Evolutionary conservation across 2,113 vertebrate genomes (phyloP), one percentile per base, ranked within the genome.

Genomic region (Ammodytes marinus): DNA sequence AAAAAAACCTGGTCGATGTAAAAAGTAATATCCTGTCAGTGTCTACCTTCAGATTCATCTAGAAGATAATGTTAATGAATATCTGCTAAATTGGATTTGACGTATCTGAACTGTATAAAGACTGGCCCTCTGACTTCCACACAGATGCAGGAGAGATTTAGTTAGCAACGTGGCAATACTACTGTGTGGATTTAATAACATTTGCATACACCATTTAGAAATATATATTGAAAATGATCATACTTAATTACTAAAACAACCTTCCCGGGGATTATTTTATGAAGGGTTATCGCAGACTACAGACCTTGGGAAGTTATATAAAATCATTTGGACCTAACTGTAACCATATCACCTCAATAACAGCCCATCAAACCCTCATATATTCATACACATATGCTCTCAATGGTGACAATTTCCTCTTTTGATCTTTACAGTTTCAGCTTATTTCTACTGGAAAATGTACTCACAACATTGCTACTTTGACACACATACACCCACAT

Each of bases 1-100:
- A 27, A 80, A 80, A 72, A 59, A 71, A 53, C 5, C 45, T 70
- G 54, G 52, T 58, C 8, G 45, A 12, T 45, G 57, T 15, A 39
- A 78, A 82, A 83, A 55, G 68, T 77, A 86, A 91, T 86, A 89
- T 93, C 88, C 90, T 88, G 84, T 79, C 59, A 57, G 74, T 47
- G 65, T 67, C 53, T 73, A 7, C 55, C 57, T 58, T 67, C 17
- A 49, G 84, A 88, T 84, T 69, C 59, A 42, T 8, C 27, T 27
- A 27, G 2, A 27, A 71, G 68, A 88, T 80, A 13, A 85, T 68
- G 86, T 77, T 54, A 60, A 57, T 13, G 53, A 53, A 40, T 46
- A 52, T 58, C 58, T 79, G 40, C 69, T 73, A 63, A 68, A 87
- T 85, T 82, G 40, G 52, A 75, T 85, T 61, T 85, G 6, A 79